Evolutionary conservation across 2,113 vertebrate genomes (phyloP).

Genomic region (Epinephelus moara): DNA sequence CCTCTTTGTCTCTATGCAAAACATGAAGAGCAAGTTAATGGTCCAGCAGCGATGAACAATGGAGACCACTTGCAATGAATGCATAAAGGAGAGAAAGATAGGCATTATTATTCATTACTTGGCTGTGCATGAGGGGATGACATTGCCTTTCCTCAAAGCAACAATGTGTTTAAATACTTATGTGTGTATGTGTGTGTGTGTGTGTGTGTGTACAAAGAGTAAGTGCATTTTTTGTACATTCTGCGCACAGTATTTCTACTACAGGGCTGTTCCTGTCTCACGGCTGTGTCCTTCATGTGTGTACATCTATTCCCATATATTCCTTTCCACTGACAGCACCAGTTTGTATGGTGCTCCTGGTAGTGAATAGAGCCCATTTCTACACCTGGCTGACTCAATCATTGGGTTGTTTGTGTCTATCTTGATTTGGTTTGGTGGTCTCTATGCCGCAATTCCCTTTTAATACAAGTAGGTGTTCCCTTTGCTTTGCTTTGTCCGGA

Average conservation of each 20-base stretch:
- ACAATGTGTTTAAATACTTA: slow-evolving; percentile 35
- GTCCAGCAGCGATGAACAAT: slow-evolving; percentile 66
- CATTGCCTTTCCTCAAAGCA: slow-evolving; percentile 39
- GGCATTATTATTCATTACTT: slow-evolving; percentile 53
- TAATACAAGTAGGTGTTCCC: slow-evolving; percentile 4
- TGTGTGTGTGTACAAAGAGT: slow-evolving; percentile 9
- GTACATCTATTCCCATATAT: background rate
- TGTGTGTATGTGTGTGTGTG: background rate
- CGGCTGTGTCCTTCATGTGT: background rate
- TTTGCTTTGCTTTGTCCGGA: slow-evolving; percentile 9
- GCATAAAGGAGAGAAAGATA: slow-evolving; percentile 58
- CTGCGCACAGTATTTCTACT: background rate
- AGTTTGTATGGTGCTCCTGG: slow-evolving; percentile 6
- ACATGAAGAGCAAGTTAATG: slow-evolving; percentile 68
- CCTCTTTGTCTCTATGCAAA: slow-evolving; percentile 71
- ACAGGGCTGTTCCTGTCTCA: background rate
- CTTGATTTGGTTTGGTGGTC: slow-evolving; percentile 2
- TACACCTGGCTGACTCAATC: slow-evolving; percentile 40
- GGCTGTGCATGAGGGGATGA: slow-evolving; percentile 23
- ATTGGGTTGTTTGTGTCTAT: slow-evolving; percentile 22
- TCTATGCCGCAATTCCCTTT: slow-evolving; percentile 20
- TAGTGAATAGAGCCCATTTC: slow-evolving; percentile 44
- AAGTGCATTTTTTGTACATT: slow-evolving; percentile 20
- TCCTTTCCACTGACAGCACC: slow-evolving; percentile 38
- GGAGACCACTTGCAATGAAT: slow-evolving; percentile 62